A percentile compares a stretch with the other conserved stretches of the same genome.
Evolutionary conservation across 2,797 vertebrate genomes (phyloP).

Genomic region (Margarornis squamiger): DNA sequence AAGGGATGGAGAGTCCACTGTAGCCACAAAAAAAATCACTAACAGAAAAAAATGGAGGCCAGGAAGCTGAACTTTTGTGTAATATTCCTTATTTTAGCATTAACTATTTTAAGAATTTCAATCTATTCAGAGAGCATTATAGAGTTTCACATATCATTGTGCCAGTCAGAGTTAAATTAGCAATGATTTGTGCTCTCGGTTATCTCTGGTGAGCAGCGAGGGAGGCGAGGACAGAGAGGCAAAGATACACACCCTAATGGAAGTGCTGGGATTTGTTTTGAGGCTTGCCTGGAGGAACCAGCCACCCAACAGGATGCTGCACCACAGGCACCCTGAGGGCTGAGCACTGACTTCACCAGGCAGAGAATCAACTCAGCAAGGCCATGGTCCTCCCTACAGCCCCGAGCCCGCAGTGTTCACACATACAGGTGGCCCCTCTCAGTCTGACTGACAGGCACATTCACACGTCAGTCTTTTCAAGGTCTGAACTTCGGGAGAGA

Average conservation of each 20-base stretch:
- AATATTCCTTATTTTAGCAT: neutral
- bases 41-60: neutral
- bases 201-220: neutral
- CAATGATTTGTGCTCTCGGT: neutral
- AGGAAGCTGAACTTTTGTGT: neutral
- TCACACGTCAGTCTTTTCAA: neutral
- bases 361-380: neutral
- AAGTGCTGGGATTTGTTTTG: neutral
- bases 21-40: neutral
- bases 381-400: neutral
- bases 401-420: neutral
- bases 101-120: neutral
- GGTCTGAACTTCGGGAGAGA: neutral
- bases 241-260: neutral
- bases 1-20: neutral
- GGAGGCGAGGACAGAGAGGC: neutral
- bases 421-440: rapidly evolving
- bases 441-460: rapidly evolving
- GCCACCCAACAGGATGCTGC: neutral
- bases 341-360: neutral
- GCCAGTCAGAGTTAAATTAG: neutral
- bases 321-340: neutral
- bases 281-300: neutral
- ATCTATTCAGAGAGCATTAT: neutral
- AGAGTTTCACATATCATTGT: neutral